These are phyloP conservation scores for Drosophila pruinosa DNA, from an alignment of 1,140 invertebrate species.

Conservation along the genomic window DNA sequence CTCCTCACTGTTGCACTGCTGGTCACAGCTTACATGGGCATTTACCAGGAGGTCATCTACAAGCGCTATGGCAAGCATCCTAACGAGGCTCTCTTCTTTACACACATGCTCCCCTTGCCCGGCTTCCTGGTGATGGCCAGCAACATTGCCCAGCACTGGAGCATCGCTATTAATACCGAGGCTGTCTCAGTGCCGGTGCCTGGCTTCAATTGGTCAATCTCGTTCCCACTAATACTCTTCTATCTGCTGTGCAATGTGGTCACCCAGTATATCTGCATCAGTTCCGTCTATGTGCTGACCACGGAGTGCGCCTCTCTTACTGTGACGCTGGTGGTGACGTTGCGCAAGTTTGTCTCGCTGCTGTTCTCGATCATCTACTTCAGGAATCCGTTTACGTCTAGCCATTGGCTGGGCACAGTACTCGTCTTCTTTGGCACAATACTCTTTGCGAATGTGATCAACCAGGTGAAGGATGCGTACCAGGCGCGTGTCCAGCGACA, in stretches of 20 bases:
- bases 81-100: constrained; percentile 96
- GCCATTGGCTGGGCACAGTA: constrained; percentile 96
- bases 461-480: constrained; percentile 61
- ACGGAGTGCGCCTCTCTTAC: constrained; percentile 97
- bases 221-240: constrained; percentile 89
- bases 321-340: constrained; percentile 96
- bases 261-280: constrained; percentile 97
- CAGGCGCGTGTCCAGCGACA: constrained; percentile 24
- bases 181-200: constrained; percentile 71
- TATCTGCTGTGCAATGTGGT: constrained; percentile 94
- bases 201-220: constrained; percentile 84
- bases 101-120: constrained; percentile 82
- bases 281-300: constrained; percentile 96
- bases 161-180: constrained; percentile 83
- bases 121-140: constrained; percentile 83
- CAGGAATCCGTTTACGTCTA: constrained; percentile 94
- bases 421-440: constrained; percentile 97
- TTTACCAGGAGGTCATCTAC: constrained; percentile 97
- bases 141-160: constrained; percentile 90
- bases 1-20: constrained; percentile 95
- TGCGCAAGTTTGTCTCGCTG: constrained; percentile 97
- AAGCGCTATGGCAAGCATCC: constrained; percentile 95
- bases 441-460: constrained; percentile 87
- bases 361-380: constrained; percentile 98
- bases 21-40: constrained; percentile 97